A percentile compares a stretch with the other conserved stretches of the same genome.
Evolutionary conservation across 1,140 invertebrate genomes (phyloP).

Genomic region (Coenobita brevimanus): DNA sequence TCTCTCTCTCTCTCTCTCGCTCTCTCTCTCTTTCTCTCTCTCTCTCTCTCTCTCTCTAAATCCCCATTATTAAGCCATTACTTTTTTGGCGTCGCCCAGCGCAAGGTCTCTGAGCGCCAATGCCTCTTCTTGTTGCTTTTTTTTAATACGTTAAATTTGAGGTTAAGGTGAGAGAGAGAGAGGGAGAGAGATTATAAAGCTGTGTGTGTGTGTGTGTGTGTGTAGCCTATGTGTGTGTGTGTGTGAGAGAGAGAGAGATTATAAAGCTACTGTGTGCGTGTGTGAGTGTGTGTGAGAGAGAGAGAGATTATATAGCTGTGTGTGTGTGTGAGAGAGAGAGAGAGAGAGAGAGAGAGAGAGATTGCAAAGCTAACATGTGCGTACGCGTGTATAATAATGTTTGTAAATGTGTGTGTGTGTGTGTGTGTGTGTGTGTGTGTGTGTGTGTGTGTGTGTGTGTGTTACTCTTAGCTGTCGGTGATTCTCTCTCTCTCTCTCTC

Average conservation of each 20-base stretch:
- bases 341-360: too few species aligned
- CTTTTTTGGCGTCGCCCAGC: neutral
- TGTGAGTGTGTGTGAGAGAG: neutral
- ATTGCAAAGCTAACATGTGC: too few species aligned
- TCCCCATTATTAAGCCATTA: too few species aligned
- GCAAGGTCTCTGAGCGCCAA: neutral
- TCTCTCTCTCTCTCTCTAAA: too few species aligned
- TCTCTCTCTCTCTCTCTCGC: too few species aligned
- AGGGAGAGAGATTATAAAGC: neutral
- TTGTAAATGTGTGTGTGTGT: neutral
- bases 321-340: neutral
- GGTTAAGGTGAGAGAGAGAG: neutral
- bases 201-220: neutral
- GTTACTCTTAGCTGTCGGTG: neutral
- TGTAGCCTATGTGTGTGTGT: neutral
- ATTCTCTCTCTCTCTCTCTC: too few species aligned
- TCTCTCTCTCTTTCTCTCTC: too few species aligned
- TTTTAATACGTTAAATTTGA: neutral
- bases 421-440: neutral
- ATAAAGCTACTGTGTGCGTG: neutral
- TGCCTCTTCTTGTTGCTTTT: neutral
- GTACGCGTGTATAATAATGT: neutral
- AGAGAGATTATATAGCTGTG: neutral
- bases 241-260: neutral
- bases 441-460: neutral